A percentile compares a stretch with the other conserved stretches of the same genome.
Conservation (phyloP, 2,113 vertebrate species). For the Odobenus rosmarus region DNA sequence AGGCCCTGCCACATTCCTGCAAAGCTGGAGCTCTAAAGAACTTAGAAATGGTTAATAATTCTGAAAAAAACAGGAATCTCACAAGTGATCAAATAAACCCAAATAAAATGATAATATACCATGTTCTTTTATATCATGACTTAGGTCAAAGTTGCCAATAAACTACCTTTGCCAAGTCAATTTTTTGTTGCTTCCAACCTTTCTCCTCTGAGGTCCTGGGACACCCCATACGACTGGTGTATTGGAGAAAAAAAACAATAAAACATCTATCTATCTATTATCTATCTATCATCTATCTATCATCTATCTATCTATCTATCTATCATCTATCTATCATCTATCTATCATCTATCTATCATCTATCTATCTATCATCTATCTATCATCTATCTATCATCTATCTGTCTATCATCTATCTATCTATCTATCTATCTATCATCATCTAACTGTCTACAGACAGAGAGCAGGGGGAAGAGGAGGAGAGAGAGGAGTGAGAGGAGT, state of each 20-base stretch:
- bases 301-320: no score
- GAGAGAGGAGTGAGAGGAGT: no score
- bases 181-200: background rate
- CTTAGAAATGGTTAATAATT: background rate
- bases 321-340: no score
- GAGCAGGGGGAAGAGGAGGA: background rate
- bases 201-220: background rate
- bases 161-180: background rate
- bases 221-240: background rate
- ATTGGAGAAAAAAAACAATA: background rate
- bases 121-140: background rate
- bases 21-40: background rate
- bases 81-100: background rate
- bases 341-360: no score
- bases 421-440: no score
- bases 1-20: background rate
- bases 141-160: background rate
- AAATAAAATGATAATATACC: background rate
- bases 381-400: no score
- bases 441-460: background rate
- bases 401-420: no score
- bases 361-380: no score
- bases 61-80: background rate
- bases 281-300: no score
- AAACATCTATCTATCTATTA: no score